Percentiles rank a stretch among this genome's conserved stretches.
Conservation (phyloP, 2,797 vertebrate species). For the Sebastes miniatus region DNA sequence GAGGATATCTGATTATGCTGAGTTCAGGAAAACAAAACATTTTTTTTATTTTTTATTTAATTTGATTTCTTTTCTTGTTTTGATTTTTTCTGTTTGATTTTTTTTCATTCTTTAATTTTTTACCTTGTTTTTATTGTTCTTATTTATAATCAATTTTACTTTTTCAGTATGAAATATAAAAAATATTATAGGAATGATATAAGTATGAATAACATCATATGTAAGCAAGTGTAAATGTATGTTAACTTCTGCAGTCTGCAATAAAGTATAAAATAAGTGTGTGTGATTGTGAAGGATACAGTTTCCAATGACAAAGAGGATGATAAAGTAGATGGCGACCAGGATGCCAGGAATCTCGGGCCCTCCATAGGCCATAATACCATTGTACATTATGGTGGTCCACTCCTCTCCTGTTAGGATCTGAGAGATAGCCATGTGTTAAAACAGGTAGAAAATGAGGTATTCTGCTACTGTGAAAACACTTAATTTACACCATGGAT, state of each 20-base stretch:
- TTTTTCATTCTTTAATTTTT: too few species aligned
- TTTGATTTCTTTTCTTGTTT: too few species aligned
- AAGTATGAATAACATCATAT: too few species aligned
- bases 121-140: background rate
- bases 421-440: slow-evolving; percentile 68
- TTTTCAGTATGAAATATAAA: too few species aligned
- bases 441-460: background rate
- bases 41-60: background rate
- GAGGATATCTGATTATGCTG: slow-evolving; percentile 87
- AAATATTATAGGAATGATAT: too few species aligned
- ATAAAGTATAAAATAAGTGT: background rate
- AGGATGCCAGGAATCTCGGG: slow-evolving; percentile 92
- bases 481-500: background rate
- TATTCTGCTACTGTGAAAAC: background rate
- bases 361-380: slow-evolving; percentile 95
- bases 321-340: slow-evolving; percentile 94
- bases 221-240: too few species aligned
- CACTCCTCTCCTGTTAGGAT: slow-evolving; percentile 96
- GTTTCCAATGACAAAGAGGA: slow-evolving; percentile 95
- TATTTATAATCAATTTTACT: too few species aligned
- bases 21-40: slow-evolving; percentile 67
- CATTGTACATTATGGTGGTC: slow-evolving; percentile 95
- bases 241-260: too few species aligned
- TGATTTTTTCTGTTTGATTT: too few species aligned
- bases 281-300: slow-evolving; percentile 89